Evolutionary conservation across 1,140 invertebrate species (phyloP).

Genomic region (Scylla paramamosain): DNA sequence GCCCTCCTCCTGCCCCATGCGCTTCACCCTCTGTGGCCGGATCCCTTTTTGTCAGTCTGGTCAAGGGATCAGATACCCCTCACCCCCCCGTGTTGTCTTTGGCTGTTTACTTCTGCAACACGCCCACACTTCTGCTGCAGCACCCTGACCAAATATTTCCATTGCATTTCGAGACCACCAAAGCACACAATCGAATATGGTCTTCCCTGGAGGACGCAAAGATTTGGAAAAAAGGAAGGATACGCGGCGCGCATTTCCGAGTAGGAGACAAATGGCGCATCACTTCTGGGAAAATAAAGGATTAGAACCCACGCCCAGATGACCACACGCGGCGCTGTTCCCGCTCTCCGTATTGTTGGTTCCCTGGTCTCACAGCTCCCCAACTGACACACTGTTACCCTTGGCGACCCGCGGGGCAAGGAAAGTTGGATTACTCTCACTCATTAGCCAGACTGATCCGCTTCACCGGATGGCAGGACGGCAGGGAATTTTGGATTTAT

Average conservation of each 20-base stretch:
- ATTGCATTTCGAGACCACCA: not conserved
- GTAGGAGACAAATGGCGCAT: constrained; percentile 58
- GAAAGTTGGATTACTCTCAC: not conserved
- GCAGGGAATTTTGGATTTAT: not conserved
- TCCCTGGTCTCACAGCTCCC: constrained; percentile 8
- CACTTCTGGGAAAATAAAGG: constrained; percentile 70
- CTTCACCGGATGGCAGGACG: not conserved
- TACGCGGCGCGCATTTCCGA: not conserved
- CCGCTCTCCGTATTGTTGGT: constrained; percentile 42
- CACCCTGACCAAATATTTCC: not conserved
- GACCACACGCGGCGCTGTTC: constrained; percentile 57
- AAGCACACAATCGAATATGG: not conserved
- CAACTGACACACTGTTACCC: constrained; percentile 54
- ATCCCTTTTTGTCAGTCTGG: not conserved
- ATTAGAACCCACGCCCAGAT: constrained; percentile 50
- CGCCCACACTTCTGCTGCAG: not conserved
- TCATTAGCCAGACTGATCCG: not conserved
- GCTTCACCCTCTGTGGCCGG: not conserved
- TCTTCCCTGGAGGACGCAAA: not conserved
- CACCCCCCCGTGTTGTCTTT: not conserved
- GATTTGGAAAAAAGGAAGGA: not conserved
- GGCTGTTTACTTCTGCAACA: constrained; percentile 13
- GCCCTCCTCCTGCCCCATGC: not conserved
- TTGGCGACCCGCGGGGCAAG: not conserved
- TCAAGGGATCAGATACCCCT: not conserved